Evolutionary conservation across 2,888 invertebrate species (phyloP).

Genomic region (Hermaeophaga mercurialis): DNA sequence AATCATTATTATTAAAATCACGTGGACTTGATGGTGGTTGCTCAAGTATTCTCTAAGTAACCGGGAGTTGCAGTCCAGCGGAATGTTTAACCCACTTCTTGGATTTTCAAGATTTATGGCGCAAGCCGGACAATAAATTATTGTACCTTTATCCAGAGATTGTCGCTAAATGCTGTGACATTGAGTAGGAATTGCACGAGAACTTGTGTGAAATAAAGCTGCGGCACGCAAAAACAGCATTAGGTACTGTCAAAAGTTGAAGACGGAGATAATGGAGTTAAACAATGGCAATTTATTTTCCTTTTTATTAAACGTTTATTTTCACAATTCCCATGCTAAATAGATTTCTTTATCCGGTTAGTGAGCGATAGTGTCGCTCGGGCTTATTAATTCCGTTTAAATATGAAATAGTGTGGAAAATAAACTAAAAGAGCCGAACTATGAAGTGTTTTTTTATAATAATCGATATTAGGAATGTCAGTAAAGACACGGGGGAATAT

Average conservation of each 20-base stretch:
- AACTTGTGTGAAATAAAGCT: not conserved
- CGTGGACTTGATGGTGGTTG: too few species aligned
- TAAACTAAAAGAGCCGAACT: not conserved
- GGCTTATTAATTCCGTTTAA: conserved; percentile 4
- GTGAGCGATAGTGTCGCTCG: not conserved
- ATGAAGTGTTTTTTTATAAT: too few species aligned
- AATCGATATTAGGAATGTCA: too few species aligned
- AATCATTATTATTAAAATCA: too few species aligned
- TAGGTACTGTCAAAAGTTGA: conserved; percentile 22
- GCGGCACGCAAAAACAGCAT: conserved; percentile 34
- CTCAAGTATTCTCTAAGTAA: too few species aligned
- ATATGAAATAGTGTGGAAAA: not conserved
- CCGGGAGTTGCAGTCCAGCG: not conserved
- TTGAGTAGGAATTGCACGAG: conserved; percentile 2
- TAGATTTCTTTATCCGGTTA: not conserved
- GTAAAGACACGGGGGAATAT: too few species aligned
- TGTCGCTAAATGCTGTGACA: not conserved
- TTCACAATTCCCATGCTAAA: conserved; percentile 3
- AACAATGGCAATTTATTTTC: conserved; percentile 36
- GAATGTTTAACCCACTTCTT: not conserved
- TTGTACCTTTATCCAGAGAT: conserved; percentile 3
- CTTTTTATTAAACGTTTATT: not conserved
- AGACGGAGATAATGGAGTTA: conserved; percentile 20
- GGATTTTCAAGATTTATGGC: not conserved
- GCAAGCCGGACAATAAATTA: not conserved